A percentile compares a stretch with the other conserved stretches of the same genome.
phyloP scores from a whole-genome alignment of 2,888 invertebrate genomes.

The Eupithecia insigniata region DNA sequence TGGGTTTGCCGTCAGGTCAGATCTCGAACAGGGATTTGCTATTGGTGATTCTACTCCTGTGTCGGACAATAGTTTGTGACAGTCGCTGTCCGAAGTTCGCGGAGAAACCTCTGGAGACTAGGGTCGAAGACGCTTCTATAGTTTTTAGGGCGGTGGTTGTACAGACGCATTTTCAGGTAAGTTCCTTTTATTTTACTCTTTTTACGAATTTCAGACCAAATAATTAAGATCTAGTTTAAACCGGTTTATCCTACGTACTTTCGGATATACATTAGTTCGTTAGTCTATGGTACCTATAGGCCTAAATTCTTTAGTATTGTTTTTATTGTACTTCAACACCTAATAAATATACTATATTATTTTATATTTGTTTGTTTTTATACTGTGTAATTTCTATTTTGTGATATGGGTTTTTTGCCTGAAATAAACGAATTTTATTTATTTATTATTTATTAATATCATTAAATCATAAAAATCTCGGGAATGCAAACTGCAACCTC shows the following conservation, averaged over 20 bases:
- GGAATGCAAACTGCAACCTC: no score
- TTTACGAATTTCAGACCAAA: background rate
- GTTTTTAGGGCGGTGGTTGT: slow-evolving; percentile 82
- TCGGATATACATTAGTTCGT: background rate
- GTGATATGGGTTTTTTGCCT: no score
- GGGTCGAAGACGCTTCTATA: slow-evolving; percentile 81
- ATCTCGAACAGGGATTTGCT: slow-evolving; percentile 68
- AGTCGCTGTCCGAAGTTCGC: slow-evolving; percentile 80
- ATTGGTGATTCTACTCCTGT: slow-evolving; percentile 71
- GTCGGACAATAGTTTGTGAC: slow-evolving; percentile 80
- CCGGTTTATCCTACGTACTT: background rate
- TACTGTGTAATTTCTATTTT: no score
- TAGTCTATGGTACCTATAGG: background rate
- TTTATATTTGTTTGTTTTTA: no score
- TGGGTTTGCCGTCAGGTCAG: slow-evolving; percentile 64
- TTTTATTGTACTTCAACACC: no score
- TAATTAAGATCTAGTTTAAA: background rate
- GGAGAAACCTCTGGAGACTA: slow-evolving; percentile 80
- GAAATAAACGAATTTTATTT: no score
- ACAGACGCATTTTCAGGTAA: slow-evolving; percentile 75
- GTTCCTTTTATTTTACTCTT: slow-evolving; percentile 40
- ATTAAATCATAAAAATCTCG: no score
- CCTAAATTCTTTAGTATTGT: background rate
- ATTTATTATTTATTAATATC: no score
- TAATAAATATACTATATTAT: no score